phyloP scores from a whole-genome alignment of 1,140 invertebrate species.

The Aphelenchoides avenae region DNA sequence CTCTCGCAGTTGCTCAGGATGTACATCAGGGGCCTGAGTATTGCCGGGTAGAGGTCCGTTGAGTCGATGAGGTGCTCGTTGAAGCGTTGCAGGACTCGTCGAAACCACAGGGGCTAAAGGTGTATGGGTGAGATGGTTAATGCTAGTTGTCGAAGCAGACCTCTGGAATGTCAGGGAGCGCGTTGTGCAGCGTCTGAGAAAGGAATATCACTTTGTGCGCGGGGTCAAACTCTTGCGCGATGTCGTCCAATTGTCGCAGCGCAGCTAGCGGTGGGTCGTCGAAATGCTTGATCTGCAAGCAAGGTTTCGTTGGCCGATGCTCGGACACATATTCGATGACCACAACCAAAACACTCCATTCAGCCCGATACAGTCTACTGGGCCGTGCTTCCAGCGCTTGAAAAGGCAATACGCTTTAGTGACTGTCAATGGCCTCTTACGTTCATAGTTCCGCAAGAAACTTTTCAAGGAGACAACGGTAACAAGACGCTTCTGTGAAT shows the following conservation, averaged over 20 bases:
- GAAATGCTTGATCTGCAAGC: conserved; percentile 56
- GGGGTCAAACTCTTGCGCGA: conserved; percentile 55
- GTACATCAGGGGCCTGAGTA: conserved; percentile 49
- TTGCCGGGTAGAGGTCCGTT: conserved; percentile 41
- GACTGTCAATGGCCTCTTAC: no score
- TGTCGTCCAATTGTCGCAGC: conserved; percentile 55
- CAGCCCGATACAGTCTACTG: no score
- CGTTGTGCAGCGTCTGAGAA: conserved; percentile 39
- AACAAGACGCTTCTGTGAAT: no score
- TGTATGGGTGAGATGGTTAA: neutral
- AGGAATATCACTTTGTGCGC: conserved; percentile 49
- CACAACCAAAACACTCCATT: neutral
- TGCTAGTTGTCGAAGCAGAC: conserved; percentile 16
- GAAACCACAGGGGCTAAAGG: conserved; percentile 49
- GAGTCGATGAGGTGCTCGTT: conserved; percentile 50
- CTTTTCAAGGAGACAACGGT: neutral
- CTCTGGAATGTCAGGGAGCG: conserved; percentile 52
- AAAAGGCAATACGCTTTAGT: no score
- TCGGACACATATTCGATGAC: neutral
- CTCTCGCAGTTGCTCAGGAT: conserved; percentile 53
- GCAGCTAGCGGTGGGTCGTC: conserved; percentile 52
- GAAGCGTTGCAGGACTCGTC: conserved; percentile 48
- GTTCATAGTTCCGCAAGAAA: neutral
- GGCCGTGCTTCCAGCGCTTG: no score
- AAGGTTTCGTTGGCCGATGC: no score